A percentile compares a stretch with the other conserved stretches of the same genome.
Evolutionary conservation across 1,140 invertebrate genomes (phyloP).

Genomic region (Mamestra configurata): DNA sequence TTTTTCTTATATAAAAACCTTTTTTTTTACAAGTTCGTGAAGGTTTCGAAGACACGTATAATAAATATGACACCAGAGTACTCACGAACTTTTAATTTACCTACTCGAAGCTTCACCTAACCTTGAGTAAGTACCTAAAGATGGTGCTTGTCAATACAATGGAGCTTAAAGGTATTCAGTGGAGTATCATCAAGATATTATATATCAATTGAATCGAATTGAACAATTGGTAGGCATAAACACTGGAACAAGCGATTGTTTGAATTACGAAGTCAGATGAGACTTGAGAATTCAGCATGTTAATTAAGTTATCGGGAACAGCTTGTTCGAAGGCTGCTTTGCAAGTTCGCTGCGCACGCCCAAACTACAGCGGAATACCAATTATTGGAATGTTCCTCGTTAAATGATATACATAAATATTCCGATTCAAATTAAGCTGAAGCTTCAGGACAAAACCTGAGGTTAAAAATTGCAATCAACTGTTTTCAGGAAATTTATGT

Average conservation of each 20-base stretch:
- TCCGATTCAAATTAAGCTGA: neutral
- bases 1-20: too few relatives aligned
- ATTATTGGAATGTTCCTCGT: conserved; percentile 23
- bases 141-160: neutral
- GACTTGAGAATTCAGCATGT: conserved; percentile 58
- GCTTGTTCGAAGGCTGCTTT: conserved; percentile 50
- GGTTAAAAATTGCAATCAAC: too few relatives aligned
- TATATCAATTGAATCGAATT: conserved; percentile 18
- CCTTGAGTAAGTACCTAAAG: neutral
- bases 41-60: neutral
- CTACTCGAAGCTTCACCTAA: neutral
- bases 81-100: too few relatives aligned
- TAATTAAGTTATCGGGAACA: conserved; percentile 64
- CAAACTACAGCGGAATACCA: conserved; percentile 38
- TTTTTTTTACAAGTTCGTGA: too few relatives aligned
- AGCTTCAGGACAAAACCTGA: neutral
- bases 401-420: conserved; percentile 17
- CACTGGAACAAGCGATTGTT: conserved; percentile 42
- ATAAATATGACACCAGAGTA: too few relatives aligned
- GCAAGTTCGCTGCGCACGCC: conserved; percentile 37
- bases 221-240: conserved; percentile 49
- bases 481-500: too few relatives aligned
- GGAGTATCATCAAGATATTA: conserved; percentile 15
- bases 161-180: neutral
- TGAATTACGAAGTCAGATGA: conserved; percentile 57